Evolutionary conservation across 2,888 invertebrate genomes (phyloP).

Genomic region (Ommatoiulus sabulosus): DNA sequence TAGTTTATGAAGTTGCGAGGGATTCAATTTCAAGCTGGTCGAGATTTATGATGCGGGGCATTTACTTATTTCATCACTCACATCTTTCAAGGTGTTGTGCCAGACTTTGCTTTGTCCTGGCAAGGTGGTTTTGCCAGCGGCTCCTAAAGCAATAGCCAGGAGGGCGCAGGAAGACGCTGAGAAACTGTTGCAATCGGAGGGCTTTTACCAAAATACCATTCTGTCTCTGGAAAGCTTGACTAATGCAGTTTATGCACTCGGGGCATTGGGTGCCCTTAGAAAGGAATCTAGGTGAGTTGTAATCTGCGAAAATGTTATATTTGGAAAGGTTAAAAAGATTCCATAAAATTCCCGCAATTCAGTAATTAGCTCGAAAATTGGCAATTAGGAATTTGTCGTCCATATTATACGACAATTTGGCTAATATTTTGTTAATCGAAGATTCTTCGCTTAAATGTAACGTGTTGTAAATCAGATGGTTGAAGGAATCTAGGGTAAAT

Average conservation of each 20-base stretch:
- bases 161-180: conserved; percentile 7
- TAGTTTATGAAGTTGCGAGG: too few species aligned
- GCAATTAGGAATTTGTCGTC: too few species aligned
- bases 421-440: too few species aligned
- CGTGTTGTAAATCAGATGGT: too few species aligned
- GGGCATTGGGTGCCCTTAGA: conserved; percentile 47
- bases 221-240: conserved; percentile 53
- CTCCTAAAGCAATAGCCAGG: conserved; percentile 51
- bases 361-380: too few species aligned
- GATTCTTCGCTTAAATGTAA: too few species aligned
- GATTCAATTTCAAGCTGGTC: too few species aligned
- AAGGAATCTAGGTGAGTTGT: conserved; percentile 48
- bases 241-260: conserved; percentile 49
- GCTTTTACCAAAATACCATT: background rate
- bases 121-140: background rate
- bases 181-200: background rate
- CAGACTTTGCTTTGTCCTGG: background rate
- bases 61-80: background rate
- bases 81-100: conserved; percentile 38
- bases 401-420: too few species aligned
- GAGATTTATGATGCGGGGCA: too few species aligned
- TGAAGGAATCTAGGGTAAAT: too few species aligned
- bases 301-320: background rate
- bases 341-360: too few species aligned
- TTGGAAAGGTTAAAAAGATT: too few species aligned